Evolutionary conservation across 2,888 invertebrate species (phyloP), one percentile per base, ranked within the genome.

Genomic region (Acholoe squamosa): DNA sequence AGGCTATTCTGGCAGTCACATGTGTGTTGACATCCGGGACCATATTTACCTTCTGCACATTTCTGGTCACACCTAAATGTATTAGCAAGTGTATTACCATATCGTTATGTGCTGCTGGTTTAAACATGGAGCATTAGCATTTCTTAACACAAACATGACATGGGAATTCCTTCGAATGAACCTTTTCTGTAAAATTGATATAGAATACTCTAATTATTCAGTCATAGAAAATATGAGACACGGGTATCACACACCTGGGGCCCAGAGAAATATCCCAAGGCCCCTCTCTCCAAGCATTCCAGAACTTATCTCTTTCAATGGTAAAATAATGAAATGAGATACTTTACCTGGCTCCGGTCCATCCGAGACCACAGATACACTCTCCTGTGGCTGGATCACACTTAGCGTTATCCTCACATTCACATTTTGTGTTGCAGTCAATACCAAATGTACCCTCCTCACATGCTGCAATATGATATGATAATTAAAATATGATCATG

Each of bases 351-450:
- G 56, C 28, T 16, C 95, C 95, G 19, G 91, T 94, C 91, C 93
- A 94, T 14, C 96, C 96, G 31, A 95, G 93, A 5, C 95, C 94
- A 92, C 96, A 96, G 43, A 92, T 92, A 92, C 96, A 96, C 52
- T 93, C 92, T 0, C 96, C 96, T 7, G 93, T 93, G n/a, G 94
- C 93, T 43, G 94, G 94, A 91, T 95, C 93, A 93, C 96, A 96
- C 54, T 92, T 91, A 22, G 95, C 94, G 0, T 94, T 95, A 84
- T 94, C 94, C 61, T 92, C 92, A 93, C 97, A 97, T 90, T 95
- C 94, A 93, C 97, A 97, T 54, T 94, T 94, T n/a, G 96, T 95
- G 91, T 96, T 96, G 71, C 91, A 91, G 61, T 89, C 89, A n/a
- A 76, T 28, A 10, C 91, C 89, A 77, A 61, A 89, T n/a, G 3